Evolutionary conservation across 2,888 invertebrate species (phyloP), one percentile per base, ranked within the genome.

Genomic region (Argyresthia albistria): DNA sequence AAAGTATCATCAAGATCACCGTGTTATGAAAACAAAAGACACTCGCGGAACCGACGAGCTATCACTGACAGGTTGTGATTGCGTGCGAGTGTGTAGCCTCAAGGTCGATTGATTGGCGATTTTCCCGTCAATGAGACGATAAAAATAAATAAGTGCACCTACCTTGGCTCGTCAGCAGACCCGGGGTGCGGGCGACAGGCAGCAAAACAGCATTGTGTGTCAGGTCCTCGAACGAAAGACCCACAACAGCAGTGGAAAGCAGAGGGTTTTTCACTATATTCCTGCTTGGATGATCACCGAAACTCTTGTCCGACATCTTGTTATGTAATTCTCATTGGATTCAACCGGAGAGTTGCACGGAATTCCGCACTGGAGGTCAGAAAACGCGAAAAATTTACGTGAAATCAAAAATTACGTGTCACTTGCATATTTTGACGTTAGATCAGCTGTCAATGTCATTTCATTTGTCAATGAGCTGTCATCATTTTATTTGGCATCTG

Each of bases 211-310:
- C 91, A 77, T 92, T 91, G 70, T 92, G 91, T 59, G 91, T 89
- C 80, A 93, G 91, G 77, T 93, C 93, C 62, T 94, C 93, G 53
- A 92, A 89, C 11, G 92, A 91, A 60, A 91, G 89, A 52, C 92
- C 93, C 60, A 91, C 91, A 58, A 93, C 93, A 55, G 93, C 92
- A 53, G 91, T 92, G 62, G 91, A 92, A 57, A 95, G 86, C 63
- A 94, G 86, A 36, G 93, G 91, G 80, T 94, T 94, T 88, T 84
- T 86, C 66, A 87, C 78, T 56, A 79, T 68, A 70, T 75, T 79
- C 70, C 74, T 76, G 62, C 71, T 77, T 53, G 72, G 67, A 57
- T 79, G 71, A 66, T 86, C 84, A 68, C 84, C 81, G 58, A 81
- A 84, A 80, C 82, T 78, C 77, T 77, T 83, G 66, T 87, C 86